Conservation (phyloP, 2,888 invertebrate genomes). For the Tillus elongatus region DNA sequence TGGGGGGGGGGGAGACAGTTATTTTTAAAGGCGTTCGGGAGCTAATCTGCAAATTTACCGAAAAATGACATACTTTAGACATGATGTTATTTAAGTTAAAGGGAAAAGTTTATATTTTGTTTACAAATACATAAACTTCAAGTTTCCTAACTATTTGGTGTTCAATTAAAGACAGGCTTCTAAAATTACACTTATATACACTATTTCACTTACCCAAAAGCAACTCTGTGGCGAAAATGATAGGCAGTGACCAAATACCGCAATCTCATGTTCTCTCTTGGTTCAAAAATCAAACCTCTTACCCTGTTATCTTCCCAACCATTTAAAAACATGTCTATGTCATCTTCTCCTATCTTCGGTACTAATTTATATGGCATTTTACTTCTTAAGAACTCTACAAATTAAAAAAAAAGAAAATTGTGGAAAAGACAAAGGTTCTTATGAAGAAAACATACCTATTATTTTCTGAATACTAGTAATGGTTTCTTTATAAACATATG, state of each 20-base stretch:
- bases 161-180: constrained; percentile 1
- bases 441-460: constrained; percentile 50
- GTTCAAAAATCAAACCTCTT: constrained; percentile 80
- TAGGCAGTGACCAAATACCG: constrained; percentile 83
- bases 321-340: constrained; percentile 66
- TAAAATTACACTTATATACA: neutral
- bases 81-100: too few species aligned
- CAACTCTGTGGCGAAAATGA: constrained; percentile 74
- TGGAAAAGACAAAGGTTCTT: neutral
- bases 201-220: constrained; percentile 63
- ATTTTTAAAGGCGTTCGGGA: too few species aligned
- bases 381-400: constrained; percentile 72
- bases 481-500: constrained; percentile 76
- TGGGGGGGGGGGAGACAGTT: too few species aligned
- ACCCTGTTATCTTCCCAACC: constrained; percentile 92
- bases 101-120: too few species aligned
- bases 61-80: too few species aligned
- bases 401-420: constrained; percentile 7
- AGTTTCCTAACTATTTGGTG: too few species aligned
- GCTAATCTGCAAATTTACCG: too few species aligned
- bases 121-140: too few species aligned
- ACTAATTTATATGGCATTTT: constrained; percentile 80
- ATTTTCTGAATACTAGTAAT: constrained; percentile 70
- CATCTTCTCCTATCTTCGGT: constrained; percentile 55
- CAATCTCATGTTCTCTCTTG: constrained; percentile 63